Base-by-base conservation (phyloP, 2,797 vertebrate genomes). In the Ptychobarbus kaznakovi region DNA sequence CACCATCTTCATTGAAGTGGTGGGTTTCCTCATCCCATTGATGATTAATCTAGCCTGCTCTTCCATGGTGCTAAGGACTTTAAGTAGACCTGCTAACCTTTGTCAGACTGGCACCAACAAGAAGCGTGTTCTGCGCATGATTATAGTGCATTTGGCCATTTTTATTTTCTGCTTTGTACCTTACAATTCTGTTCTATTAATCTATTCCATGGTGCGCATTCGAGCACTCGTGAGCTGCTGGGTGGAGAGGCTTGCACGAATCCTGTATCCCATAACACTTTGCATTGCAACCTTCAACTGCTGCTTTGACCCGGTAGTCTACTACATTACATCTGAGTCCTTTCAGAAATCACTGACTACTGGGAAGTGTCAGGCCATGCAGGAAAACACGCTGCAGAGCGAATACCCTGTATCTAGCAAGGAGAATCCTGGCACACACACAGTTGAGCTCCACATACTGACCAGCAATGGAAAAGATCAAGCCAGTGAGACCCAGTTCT, bases 141-240 rank as follows among this genome's bases (percentile, higher is more conserved):
- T 99, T 78, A 90, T 98, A 4, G 98, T 99, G 84, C 98, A 99
- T 40, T 93, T 99, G 88, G 96, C 95, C 90, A 98, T 99, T 88
- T 99, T 99, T n/a, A 95, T 99, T 0, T 95, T 98, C 84, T 99
- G 98, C 93, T 99, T 99, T 0, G 97, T 99, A 38, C 98, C 98
- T 0, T 99, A 99, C 90, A 99, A 99, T 84, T 98, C 98, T 28
- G 97, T 99, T 88, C 97, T 99, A n/a, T 99, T 99, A 89, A 87
- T 99, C 44, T 99, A 99, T 0, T 97, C 98, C 3, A 94, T 99
- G 38, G 98, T 99, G 87, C 95, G 98, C 20, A 98, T 97, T 40
- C 97, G 97, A 89, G 95, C 98, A 0, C 93, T 99, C 56, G 96
- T 95, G 25, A 99, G 96, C 91, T 99, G 98, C 68, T 92, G 94